Base-by-base conservation (phyloP, 2,888 invertebrate species). In the Cyrtodaria siliqua region DNA sequence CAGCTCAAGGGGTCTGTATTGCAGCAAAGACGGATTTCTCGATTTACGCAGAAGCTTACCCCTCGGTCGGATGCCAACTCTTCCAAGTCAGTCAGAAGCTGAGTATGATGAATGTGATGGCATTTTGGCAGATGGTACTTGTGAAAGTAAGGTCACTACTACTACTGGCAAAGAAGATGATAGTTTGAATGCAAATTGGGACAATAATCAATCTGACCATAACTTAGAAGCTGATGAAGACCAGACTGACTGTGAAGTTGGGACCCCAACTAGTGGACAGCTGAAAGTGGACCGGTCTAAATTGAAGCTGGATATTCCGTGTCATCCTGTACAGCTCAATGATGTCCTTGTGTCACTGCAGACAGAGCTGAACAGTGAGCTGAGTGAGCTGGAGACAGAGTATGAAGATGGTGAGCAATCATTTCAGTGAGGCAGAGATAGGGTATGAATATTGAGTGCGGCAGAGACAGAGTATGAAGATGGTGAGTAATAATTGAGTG, bases 361-460 rank as follows among this genome's bases (percentile, higher is more conserved):
- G 57, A 72, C 84, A 52, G 86, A 85, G 47, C 70, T 88, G 1
- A 77, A 82, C 23, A 78, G 72, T 42, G 84, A 88, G 56, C 68
- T 86, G 47, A 69, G 75, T 47, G 82, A 80, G 18, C 59, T 87
- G 38, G 86, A 88, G 60, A 78, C 83, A 26, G 85, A 86, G 66
- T 79, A 83, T 18, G 85, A 86, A 62, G 83, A 85, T 27, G 87
- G 87, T 86, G 70, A n/a, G n/a, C n/a, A n/a, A n/a, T n/a, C n/a
- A n/a, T n/a, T n/a, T n/a, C n/a, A n/a, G n/a, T n/a, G n/a, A n/a
- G n/a, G n/a, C n/a, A n/a, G n/a, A n/a, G n/a, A n/a, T n/a, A n/a
- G n/a, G n/a, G n/a, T n/a, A n/a, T n/a, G n/a, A n/a, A n/a, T n/a
- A n/a, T n/a, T n/a, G n/a, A n/a, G n/a, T n/a, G n/a, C n/a, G n/a